Base-by-base conservation (phyloP, 2,797 vertebrate genomes). In the Anableps anableps region DNA sequence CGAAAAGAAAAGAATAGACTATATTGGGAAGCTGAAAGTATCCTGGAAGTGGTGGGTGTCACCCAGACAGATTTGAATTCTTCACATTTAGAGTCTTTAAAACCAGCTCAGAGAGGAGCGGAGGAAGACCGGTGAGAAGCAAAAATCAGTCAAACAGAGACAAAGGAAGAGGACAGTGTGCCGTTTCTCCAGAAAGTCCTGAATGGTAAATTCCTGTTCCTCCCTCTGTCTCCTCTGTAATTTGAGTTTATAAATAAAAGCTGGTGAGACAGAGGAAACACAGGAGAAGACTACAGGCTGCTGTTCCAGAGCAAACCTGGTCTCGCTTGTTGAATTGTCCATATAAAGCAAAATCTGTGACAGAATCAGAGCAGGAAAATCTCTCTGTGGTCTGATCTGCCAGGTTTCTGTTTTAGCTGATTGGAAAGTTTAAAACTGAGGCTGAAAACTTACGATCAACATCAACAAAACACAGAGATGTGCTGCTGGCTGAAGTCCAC, bases 211-310 rank as follows among this genome's bases (percentile, higher is more conserved):
- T 53, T 41, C 50, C 62, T 2, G 19, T 83, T 82, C 80, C 64
- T 83, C 83, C 84, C 77, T 89, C 83, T 53, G 26, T 83, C 88
- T 91, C 85, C 84, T 89, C 86, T 86, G 58, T 77, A 86, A 85
- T 88, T 85, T 77, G 81, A 88, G 88, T 91, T 88, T 89, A 92
- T 94, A 94, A 95, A 92, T 95, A 94, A 93, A 89, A 89, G 74
- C 53, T 79, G 76, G 85, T 48, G 87, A 83, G 83, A 88, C 34
- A 21, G 84, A 89, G 88, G 87, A 82, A 86, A 88, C 84, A 82
- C 55, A 7, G 78, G 75, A 82, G 78, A 79, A 89, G 86, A 4
- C 1, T 29, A 23, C 47, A 85, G 76, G 77, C 80, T 53, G 75
- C 53, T 76, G 78, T 53, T 83, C 41, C 38, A 64, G 64, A 80